Evolutionary conservation across 2,888 invertebrate genomes (phyloP), one percentile per base, ranked within the genome.

Genomic region (Morpho deidamia): DNA sequence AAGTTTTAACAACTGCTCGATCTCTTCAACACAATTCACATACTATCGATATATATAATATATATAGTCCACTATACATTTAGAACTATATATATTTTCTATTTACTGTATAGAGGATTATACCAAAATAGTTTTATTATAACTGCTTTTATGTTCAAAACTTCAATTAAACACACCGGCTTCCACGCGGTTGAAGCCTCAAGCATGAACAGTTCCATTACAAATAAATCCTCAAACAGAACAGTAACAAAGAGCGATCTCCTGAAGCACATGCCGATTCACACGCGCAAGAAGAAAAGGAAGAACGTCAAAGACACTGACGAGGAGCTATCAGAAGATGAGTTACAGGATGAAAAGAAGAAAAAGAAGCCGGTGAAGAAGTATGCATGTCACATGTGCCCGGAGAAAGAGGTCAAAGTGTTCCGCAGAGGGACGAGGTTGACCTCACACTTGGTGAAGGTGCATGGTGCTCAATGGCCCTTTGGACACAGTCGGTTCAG

Each of bases 401-500:
- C 94, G 1, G 90, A 91, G 61, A 78, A 79, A 33, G 53, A 68
- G 0, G 71, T 65, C 59, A 83, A 80, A 23, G 55, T 91, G 48
- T 96, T 93, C 66, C 89, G 91, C 2, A 85, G 93, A 53, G 95
- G 95, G 3, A 86, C 91, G 8, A 76, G 90, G 9, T 76, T 96
- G 10, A 95, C 96, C 0, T 91, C 90, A 35, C 96, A 96, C 79
- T 77, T 96, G 56, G 93, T 93, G 14, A 93, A 92, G 50, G 83
- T 90, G 0, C 96, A 96, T 65, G 93, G 93, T 11, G 92, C 94
- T 1, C 93, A 93, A 67, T 92, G 94, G 90, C 93, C 95, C 0
- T 93, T 92, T 11, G 96, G 95, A 1, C 94, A 95, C 69, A 93
- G 93, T 54, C 84, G 95, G 61, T 96, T 96, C 73, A 92, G 93